Conservation (phyloP, 2,113 vertebrate species). For the Mastomys natalensis region DNA sequence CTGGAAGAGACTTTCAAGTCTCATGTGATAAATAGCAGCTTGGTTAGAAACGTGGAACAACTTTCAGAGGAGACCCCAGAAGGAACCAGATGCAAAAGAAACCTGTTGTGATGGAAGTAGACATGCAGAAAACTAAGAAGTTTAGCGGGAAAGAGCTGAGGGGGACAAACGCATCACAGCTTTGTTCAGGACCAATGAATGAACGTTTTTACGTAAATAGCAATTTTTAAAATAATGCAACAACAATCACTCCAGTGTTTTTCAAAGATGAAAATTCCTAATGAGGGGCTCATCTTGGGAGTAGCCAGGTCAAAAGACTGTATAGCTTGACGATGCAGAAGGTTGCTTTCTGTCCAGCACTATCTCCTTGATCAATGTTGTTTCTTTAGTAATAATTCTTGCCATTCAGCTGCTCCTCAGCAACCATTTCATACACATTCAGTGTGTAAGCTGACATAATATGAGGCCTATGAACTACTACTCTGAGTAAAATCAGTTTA, state of each 20-base stretch:
- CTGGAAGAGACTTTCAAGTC: not conserved
- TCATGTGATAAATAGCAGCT: not conserved
- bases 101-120: not conserved
- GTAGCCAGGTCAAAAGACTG: not conserved
- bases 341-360: not conserved
- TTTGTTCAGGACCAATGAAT: not conserved
- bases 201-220: not conserved
- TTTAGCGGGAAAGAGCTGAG: not conserved
- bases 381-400: not conserved
- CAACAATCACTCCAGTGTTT: not conserved
- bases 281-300: not conserved
- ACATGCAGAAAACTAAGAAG: not conserved
- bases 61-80: not conserved
- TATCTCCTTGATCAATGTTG: not conserved
- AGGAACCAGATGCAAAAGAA: not conserved
- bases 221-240: not conserved
- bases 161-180: not conserved
- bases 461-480: not conserved
- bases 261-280: constrained; percentile 7
- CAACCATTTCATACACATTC: not conserved
- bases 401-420: not conserved
- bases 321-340: not conserved
- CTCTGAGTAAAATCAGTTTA: constrained; percentile 35
- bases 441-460: not conserved
- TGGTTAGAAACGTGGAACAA: not conserved